Evolutionary conservation across 64 coral and sea anemone genomes (phyloP), one percentile per base, ranked within the genome.

Genomic region (Montipora capricornis): DNA sequence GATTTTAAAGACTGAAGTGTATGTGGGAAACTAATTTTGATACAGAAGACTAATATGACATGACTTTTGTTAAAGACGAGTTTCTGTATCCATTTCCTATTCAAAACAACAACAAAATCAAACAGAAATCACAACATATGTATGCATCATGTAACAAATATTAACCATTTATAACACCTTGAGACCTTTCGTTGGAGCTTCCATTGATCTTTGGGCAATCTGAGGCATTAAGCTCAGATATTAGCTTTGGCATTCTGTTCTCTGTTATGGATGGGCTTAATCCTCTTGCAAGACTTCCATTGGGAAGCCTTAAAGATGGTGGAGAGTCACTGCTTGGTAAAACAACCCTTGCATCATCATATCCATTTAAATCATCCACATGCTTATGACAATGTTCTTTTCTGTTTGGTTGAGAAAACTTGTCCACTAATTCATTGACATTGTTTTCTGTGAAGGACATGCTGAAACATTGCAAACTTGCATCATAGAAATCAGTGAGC

Each of bases 261-360:
- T 2, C 5, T 81, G 0, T n/a, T 26, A 57, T 8, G 0, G 20
- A 2, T 15, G 10, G 0, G 26, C 5, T 24, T 24, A 26, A 37
- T 82, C 80, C 53, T 9, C 55, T 62, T 59, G 53, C 37, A 26
- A 82, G 13, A 44, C 80, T 82, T 61, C 80, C 80, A 82, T 61
- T 20, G 5, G 80, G 80, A 61, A 82, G 80, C 20, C 53, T 60
- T 37, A 82, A 82, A 1, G 53, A 61, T 61, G 52, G 24, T 62
- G 22, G 61, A 37, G 11, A 20, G 20, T 82, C 53, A 61, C 22
- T 37, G 4, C 61, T 61, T 62, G 55, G 2, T 5, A 82, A 55
- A 5, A 44, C 52, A 61, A 12, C 53, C 60, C 52, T 10, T 5
- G 0, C 2, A 61, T 1, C 5, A 14, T 5, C 52, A 44, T 24